Evolutionary conservation across 1,140 invertebrate genomes (phyloP).

Genomic region (Aricia agestis): DNA sequence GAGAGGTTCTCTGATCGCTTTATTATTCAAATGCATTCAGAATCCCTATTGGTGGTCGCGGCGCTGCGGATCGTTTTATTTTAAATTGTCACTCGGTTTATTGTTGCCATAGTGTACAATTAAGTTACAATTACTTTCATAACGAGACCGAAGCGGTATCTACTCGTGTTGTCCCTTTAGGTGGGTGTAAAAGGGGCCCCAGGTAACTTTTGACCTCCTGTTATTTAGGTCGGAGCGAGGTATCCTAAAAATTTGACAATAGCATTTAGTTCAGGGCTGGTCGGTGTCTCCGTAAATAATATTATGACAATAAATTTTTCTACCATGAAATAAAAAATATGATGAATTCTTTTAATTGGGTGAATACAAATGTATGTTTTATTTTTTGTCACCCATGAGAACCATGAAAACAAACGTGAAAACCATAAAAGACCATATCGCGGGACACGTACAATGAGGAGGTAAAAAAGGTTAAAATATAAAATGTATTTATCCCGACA

Average conservation of each 20-base stretch:
- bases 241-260: not conserved
- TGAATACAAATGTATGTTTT: not conserved
- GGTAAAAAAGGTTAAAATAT: conserved; percentile 25
- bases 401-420: conserved; percentile 2
- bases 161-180: not conserved
- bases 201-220: not conserved
- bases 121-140: not conserved
- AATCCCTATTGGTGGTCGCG: conserved; percentile 30
- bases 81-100: conserved; percentile 23
- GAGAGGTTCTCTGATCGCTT: conserved; percentile 42
- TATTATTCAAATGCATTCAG: conserved; percentile 45
- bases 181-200: not conserved
- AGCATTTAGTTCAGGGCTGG: not conserved
- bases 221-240: not conserved
- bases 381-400: not conserved
- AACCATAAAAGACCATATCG: conserved; percentile 1
- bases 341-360: not conserved
- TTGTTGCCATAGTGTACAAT: not conserved
- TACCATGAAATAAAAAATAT: not conserved
- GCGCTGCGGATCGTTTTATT: not conserved
- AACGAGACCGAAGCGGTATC: not conserved
- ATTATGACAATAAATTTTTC: not conserved
- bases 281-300: not conserved
- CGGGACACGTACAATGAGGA: not conserved
- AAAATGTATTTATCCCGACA: conserved; percentile 31